Percentiles rank a stretch among this genome's conserved stretches.
Conservation (phyloP, 1,140 invertebrate genomes). For the Caenorhabditis remanei region DNA sequence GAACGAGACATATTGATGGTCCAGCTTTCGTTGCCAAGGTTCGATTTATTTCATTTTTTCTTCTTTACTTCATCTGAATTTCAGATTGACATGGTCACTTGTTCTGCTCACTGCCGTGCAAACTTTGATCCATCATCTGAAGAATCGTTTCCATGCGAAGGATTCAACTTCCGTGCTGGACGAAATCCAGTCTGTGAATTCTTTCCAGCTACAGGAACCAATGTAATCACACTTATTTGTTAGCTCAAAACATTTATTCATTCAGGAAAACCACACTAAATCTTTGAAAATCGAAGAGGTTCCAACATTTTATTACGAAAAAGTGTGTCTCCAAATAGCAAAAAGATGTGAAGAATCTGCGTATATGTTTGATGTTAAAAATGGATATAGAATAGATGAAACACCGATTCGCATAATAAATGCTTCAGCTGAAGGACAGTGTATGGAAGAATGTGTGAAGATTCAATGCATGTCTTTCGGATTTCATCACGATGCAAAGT, state of each 20-base stretch:
- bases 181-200: conserved; percentile 55
- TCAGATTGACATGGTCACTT: conserved; percentile 58
- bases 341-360: conserved; percentile 56
- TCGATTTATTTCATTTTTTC: not conserved
- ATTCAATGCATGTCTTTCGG: conserved; percentile 50
- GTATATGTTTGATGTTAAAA: conserved; percentile 53
- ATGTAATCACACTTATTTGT: not conserved
- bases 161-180: conserved; percentile 59
- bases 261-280: not conserved
- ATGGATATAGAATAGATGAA: conserved; percentile 34
- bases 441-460: conserved; percentile 53
- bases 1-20: conserved; percentile 29
- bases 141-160: conserved; percentile 53
- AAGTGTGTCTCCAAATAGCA: conserved; percentile 55
- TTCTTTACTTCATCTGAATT: not conserved
- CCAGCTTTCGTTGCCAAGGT: conserved; percentile 33
- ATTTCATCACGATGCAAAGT: conserved; percentile 47
- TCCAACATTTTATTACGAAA: conserved; percentile 55
- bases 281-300: conserved; percentile 7
- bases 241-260: not conserved
- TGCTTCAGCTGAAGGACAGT: conserved; percentile 21
- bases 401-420: conserved; percentile 21
- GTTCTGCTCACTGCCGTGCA: conserved; percentile 51
- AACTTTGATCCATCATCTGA: conserved; percentile 58
- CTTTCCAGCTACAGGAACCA: conserved; percentile 43